phyloP scores from a whole-genome alignment of 2,797 vertebrate genomes.

The Spheniscus humboldti region DNA sequence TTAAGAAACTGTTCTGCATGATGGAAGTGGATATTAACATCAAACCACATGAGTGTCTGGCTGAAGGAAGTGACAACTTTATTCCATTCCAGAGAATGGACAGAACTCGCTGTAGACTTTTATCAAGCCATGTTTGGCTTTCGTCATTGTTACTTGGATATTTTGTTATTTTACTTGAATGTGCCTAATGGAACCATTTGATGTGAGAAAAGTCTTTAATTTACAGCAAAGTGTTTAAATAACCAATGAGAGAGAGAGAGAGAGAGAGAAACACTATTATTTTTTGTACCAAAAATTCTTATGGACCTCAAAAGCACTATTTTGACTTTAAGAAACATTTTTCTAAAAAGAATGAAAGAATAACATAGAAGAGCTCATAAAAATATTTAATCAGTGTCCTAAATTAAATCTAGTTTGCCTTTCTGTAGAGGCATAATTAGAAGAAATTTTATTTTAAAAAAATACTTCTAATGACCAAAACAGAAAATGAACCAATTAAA shows the following conservation, averaged over 20 bases:
- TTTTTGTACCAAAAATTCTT: constrained; percentile 83
- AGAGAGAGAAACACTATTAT: constrained; percentile 67
- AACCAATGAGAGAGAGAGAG: constrained; percentile 62
- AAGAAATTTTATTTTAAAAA: constrained; percentile 33
- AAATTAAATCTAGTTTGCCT: constrained; percentile 65
- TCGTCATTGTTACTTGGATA: constrained; percentile 78
- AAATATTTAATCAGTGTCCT: constrained; percentile 64
- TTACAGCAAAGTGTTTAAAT: constrained; percentile 75
- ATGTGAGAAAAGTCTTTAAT: constrained; percentile 78
- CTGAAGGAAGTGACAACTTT: constrained; percentile 82
- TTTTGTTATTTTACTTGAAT: constrained; percentile 85
- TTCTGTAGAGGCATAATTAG: constrained; percentile 57
- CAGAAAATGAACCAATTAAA: background rate
- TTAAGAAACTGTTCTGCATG: constrained; percentile 75
- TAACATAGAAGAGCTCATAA: constrained; percentile 56
- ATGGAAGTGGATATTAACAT: constrained; percentile 69
- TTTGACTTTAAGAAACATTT: constrained; percentile 76
- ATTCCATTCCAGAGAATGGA: constrained; percentile 99
- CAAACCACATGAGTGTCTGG: constrained; percentile 75
- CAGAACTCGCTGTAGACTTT: constrained; percentile 79
- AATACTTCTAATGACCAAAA: background rate
- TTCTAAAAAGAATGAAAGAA: constrained; percentile 58
- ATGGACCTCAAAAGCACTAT: constrained; percentile 79
- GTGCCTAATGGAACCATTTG: constrained; percentile 84
- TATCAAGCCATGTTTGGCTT: constrained; percentile 89